Conservation (phyloP, 2,113 vertebrate genomes). For the Bujurquina vittata region DNA sequence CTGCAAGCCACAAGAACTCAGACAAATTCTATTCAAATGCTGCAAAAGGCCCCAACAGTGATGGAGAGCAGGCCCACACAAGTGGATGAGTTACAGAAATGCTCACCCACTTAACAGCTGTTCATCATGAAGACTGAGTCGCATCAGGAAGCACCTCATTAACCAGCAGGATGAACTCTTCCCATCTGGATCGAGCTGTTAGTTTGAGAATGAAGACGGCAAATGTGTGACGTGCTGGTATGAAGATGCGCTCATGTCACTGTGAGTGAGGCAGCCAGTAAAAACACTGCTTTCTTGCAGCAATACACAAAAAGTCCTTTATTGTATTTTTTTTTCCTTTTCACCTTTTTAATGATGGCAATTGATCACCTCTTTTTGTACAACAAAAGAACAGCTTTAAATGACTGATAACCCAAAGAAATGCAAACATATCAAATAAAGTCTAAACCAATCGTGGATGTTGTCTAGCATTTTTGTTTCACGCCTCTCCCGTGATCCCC, state of each 20-base stretch:
- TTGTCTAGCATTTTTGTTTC: conserved; percentile 26
- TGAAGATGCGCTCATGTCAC: neutral
- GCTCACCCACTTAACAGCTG: neutral
- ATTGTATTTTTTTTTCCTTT: conserved; percentile 82
- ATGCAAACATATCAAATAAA: conserved; percentile 76
- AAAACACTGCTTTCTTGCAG: conserved; percentile 70
- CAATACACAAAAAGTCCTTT: conserved; percentile 95
- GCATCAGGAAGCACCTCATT: neutral
- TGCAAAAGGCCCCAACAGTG: neutral
- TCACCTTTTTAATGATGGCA: conserved; percentile 85
- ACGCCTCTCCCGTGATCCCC: conserved; percentile 25
- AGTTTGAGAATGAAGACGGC: neutral
- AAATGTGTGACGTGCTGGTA: neutral
- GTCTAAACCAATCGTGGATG: conserved; percentile 58
- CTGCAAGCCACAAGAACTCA: neutral
- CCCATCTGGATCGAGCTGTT: neutral
- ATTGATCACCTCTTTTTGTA: conserved; percentile 89
- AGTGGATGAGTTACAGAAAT: too few species aligned
- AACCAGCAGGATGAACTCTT: neutral
- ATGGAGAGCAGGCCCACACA: neutral
- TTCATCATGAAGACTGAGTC: neutral
- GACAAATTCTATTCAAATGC: neutral
- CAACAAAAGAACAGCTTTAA: conserved; percentile 91
- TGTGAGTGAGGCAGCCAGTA: neutral
- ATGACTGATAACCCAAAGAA: conserved; percentile 81